Base-by-base conservation (phyloP, 2,797 vertebrate genomes). In the Clangula hyemalis region DNA sequence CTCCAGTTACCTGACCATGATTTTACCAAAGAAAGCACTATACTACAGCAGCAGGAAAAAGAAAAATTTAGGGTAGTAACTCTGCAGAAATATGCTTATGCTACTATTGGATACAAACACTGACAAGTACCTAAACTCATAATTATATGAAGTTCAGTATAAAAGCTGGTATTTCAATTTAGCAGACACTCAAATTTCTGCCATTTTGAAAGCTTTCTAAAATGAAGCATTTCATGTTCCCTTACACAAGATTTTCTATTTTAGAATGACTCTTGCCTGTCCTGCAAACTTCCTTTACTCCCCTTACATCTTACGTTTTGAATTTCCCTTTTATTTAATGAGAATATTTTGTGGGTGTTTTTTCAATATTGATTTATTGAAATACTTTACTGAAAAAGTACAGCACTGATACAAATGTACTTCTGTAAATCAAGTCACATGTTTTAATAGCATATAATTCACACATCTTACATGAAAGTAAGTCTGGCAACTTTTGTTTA, bases 401-500 rank as follows among this genome's bases (percentile, higher is more conserved):
- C 15, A 75, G 47, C 15, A 49, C 8, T 8, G 22, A 66, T 5
- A 56, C 3, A 61, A 83, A 94, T 78, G 19, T 72, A 56, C 19
- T 78, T 53, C 41, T 75, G 82, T 54, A 69, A 71, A 85, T 65
- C 38, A 76, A 91, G 45, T 51, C 58, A 76, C 39, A 54, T 20
- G 32, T 60, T 85, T 85, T 34, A 85, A 28, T 47, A 73, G 16
- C 28, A 47, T 4, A 3, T 8, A 64, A 60, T 61, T 75, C 75
- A 66, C 60, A 90, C 0, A 2, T 8, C 53, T 54, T 56, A n/a
- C 56, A 74, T 19, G 19, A 53, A 88, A 86, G 93, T 34, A 80
- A 93, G 61, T 8, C 73, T 58, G 19, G 24, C 73, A 65, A 80
- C 66, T 91, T 95, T 32, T 91, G 65, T 77, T 93, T 89, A 79